Conservation (phyloP, 2,113 vertebrate species). For the Ranitomeya imitator region DNA sequence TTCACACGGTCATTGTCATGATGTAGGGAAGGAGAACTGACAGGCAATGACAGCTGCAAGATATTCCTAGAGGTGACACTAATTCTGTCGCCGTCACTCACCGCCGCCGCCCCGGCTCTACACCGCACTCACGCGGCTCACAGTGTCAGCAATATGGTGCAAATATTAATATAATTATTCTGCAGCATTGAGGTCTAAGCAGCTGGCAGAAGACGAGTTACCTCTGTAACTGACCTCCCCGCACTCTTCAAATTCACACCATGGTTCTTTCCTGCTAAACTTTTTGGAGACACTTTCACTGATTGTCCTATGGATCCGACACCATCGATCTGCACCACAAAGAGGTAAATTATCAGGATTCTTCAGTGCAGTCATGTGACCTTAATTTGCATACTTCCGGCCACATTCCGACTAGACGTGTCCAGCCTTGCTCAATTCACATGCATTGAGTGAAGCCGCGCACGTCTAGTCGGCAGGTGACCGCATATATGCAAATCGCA, state of each 20-base stretch:
- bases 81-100: slow-evolving; percentile 36
- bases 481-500: too few relatives aligned
- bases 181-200: background rate
- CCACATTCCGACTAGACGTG: too few relatives aligned
- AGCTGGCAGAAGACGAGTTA: background rate
- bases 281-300: background rate
- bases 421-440: too few relatives aligned
- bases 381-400: too few relatives aligned
- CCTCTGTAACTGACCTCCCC: background rate
- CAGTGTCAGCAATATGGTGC: background rate
- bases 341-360: background rate
- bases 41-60: slow-evolving; percentile 40
- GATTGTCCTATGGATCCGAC: background rate
- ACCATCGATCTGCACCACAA: background rate
- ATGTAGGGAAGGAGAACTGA: slow-evolving; percentile 25
- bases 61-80: slow-evolving; percentile 54
- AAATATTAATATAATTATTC: slow-evolving; percentile 23
- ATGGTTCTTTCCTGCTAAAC: background rate
- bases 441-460: too few relatives aligned
- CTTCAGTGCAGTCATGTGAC: too few relatives aligned
- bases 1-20: slow-evolving; percentile 38
- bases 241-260: background rate
- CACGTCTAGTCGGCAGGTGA: too few relatives aligned
- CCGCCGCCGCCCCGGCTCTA: too few relatives aligned
- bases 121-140: slow-evolving; percentile 2